These are phyloP conservation scores for Hippasteria phrygiana DNA, from an alignment of 53 echinoderm and acorn worm species.

Conservation along the genomic window DNA sequence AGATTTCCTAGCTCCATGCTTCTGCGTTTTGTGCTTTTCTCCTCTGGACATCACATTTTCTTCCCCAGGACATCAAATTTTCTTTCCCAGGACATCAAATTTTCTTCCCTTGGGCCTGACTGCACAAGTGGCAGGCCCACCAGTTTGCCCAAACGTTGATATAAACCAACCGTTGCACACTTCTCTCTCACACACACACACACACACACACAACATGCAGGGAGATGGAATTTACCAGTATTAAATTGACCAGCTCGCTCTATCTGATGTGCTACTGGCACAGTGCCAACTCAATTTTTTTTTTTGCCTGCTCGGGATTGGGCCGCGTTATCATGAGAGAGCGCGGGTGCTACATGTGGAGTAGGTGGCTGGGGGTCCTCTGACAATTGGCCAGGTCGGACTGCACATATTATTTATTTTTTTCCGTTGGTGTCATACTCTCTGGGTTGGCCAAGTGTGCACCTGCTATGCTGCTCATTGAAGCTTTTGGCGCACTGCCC, in stretches of 20 bases:
- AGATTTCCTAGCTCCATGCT: too few species aligned
- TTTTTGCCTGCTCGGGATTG: not conserved
- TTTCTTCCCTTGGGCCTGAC: too few species aligned
- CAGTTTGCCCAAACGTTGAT: not conserved
- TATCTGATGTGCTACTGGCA: slow-evolving; percentile 35
- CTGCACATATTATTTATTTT: not conserved
- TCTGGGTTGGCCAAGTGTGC: not conserved
- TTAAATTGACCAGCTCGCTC: slow-evolving; percentile 47
- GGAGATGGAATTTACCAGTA: slow-evolving; percentile 6
- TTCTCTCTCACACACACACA: not conserved
- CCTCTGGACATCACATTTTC: too few species aligned
- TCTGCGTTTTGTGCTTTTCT: too few species aligned
- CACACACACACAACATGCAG: not conserved
- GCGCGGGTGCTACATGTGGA: not conserved
- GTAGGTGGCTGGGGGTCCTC: not conserved
- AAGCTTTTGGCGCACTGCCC: slow-evolving; percentile 3
- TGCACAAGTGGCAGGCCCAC: not conserved
- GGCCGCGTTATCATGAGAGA: slow-evolving; percentile 13
- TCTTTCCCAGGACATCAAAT: too few species aligned
- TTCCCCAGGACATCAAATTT: too few species aligned
- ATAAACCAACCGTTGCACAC: not conserved
- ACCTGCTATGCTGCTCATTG: slow-evolving; percentile 11
- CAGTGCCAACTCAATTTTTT: slow-evolving; percentile 42
- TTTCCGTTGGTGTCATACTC: not conserved
- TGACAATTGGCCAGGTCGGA: not conserved